Evolutionary conservation across 2,113 vertebrate genomes (phyloP), one percentile per base, ranked within the genome.

Genomic region (Xenopus laevis): DNA sequence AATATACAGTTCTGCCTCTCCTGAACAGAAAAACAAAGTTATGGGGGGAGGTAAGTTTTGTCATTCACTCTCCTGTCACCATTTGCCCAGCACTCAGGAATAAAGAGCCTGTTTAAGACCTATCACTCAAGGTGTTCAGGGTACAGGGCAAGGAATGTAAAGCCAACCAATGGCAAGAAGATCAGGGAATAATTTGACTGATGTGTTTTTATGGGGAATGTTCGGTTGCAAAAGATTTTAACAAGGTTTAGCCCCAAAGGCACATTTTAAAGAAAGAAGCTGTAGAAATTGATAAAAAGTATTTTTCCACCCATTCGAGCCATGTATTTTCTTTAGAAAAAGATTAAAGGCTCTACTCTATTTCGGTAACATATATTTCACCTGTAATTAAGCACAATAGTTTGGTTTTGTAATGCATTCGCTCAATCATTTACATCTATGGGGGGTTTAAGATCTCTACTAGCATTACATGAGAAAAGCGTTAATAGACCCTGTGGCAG

Each of bases 171-270:
- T 68, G 23, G 30, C 27, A 69, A 13, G 27, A 15, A 30, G 52
- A 4, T 10, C 9, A 68, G 46, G 73, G 73, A 45, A 69, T 76
- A 63, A 76, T 53, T 69, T 76, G 73, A 76, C 45, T 76, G 73
- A 76, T 76, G 62, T 69, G 66, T 76, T 76, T 76, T 76, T 76
- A 76, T 76, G 73, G 73, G 65, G 47, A 76, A 76, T 76, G 73
- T 76, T 76, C 73, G 7, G 65, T 76, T 69, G 73, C 65, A 76
- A 76, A 74, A 68, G 73, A 55, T 67, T 76, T 76, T 76, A 76
- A 76, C 65, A 60, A 76, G 73, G 65, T 76, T 69, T 58, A 20
- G 62, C 65, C 72, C 73, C 65, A 20, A 63, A 59, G 73, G 65
- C 65, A 76, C 47, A 69, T 76, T 76, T 76, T 68, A 23, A 46